Conservation (phyloP, 1,140 invertebrate genomes). For the Solenopsis invicta region DNA sequence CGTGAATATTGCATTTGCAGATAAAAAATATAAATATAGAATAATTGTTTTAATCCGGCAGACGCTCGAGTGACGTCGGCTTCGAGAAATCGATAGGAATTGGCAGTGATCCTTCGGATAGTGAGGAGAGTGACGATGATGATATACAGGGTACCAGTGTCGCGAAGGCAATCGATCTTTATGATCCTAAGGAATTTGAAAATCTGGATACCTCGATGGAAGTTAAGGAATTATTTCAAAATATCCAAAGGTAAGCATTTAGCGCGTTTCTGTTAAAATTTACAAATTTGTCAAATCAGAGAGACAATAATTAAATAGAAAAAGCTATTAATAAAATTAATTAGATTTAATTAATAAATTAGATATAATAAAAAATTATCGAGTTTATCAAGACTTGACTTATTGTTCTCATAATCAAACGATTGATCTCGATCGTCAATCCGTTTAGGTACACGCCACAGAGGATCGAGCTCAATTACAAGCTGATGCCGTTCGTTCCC, state of each 20-base stretch:
- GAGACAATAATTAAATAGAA: neutral
- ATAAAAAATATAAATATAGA: neutral
- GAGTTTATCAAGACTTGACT: neutral
- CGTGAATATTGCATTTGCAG: neutral
- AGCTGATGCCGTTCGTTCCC: constrained; percentile 97
- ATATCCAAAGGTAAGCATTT: constrained; percentile 92
- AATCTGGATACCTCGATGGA: constrained; percentile 94
- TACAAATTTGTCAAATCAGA: neutral
- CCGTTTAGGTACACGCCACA: constrained; percentile 94
- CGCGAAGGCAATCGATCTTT: constrained; percentile 89
- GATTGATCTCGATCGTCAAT: neutral
- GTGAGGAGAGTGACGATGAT: constrained; percentile 84
- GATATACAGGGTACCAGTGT: constrained; percentile 82
- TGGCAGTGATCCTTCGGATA: constrained; percentile 83
- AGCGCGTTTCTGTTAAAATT: neutral
- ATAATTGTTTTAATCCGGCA: neutral
- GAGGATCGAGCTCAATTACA: constrained; percentile 95
- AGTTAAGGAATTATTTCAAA: constrained; percentile 97
- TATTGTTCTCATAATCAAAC: neutral
- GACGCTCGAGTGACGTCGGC: constrained; percentile 68
- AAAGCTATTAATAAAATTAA: neutral
- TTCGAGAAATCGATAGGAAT: constrained; percentile 79
- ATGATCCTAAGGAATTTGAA: constrained; percentile 95
- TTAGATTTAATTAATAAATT: neutral
- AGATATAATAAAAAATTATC: neutral